Percentiles rank a stretch among this genome's conserved stretches.
Conservation (phyloP, 30 jellyfish, hydroid and myxozoan species). For the Sanderia malayensis region DNA sequence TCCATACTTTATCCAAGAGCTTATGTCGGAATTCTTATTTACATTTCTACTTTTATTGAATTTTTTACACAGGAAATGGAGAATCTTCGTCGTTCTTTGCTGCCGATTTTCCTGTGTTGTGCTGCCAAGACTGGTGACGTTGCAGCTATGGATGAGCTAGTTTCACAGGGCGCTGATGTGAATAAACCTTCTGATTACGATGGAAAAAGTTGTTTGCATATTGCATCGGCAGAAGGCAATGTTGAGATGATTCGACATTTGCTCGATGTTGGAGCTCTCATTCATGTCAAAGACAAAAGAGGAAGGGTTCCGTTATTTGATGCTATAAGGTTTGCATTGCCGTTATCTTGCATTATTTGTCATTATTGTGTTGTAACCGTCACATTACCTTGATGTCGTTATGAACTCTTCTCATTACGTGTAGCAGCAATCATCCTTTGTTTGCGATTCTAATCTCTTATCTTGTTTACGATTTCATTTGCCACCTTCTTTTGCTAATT, state of each 20-base stretch:
- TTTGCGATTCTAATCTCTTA: too few relatives aligned
- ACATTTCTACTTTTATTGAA: too few relatives aligned
- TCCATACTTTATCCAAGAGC: too few relatives aligned
- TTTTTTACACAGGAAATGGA: slow-evolving; percentile 89
- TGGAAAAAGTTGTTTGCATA: slow-evolving; percentile 92
- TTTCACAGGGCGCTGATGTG: slow-evolving; percentile 95
- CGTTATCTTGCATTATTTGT: too few relatives aligned
- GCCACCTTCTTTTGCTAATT: too few relatives aligned
- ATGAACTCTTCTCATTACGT: too few relatives aligned
- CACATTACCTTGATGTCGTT: too few relatives aligned
- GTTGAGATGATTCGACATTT: slow-evolving; percentile 61
- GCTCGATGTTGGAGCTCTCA: slow-evolving; percentile 79
- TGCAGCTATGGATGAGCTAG: slow-evolving; percentile 65
- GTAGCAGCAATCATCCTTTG: too few relatives aligned
- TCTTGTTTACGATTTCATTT: too few relatives aligned
- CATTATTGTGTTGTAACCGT: too few relatives aligned
- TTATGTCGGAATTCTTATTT: too few relatives aligned
- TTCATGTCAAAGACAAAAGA: slow-evolving; percentile 80
- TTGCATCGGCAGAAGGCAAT: slow-evolving; percentile 96
- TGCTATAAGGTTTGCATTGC: slow-evolving; percentile 77
- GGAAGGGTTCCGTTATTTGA: slow-evolving; percentile 97
- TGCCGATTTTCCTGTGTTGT: slow-evolving; percentile 89
- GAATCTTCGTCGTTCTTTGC: slow-evolving; percentile 85
- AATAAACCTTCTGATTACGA: slow-evolving; percentile 97
- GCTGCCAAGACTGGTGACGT: slow-evolving; percentile 98